These are phyloP conservation scores for Euzetes globulus DNA, from an alignment of 2,888 invertebrate genomes.

Conservation along the genomic window DNA sequence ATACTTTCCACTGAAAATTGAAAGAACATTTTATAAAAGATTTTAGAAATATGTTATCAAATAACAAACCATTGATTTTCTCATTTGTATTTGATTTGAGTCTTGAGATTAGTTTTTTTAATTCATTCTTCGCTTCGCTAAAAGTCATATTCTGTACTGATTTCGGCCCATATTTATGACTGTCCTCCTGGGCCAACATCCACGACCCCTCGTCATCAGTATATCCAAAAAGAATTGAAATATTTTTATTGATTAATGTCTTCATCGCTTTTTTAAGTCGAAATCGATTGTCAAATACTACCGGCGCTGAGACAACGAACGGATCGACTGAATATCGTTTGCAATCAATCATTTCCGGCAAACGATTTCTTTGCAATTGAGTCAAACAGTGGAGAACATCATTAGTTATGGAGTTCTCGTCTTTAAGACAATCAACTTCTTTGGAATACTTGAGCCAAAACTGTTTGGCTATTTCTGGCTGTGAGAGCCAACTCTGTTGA, in stretches of 20 bases:
- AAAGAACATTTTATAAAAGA: not conserved
- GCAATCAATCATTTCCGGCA: constrained; percentile 12
- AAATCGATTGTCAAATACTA: constrained; percentile 29
- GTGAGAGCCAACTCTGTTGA: constrained; percentile 8
- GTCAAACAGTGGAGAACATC: constrained; percentile 19
- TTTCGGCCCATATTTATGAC: constrained; percentile 12
- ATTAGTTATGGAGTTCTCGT: constrained; percentile 19
- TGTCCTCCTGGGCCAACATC: constrained; percentile 28
- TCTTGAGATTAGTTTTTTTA: not conserved
- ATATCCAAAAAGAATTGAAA: constrained; percentile 28
- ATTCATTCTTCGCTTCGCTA: not conserved
- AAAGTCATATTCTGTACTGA: not conserved
- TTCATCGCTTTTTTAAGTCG: not conserved
- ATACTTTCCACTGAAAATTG: not conserved
- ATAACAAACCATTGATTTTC: not conserved
- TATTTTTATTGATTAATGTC: not conserved
- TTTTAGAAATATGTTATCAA: not conserved
- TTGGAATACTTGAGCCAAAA: constrained; percentile 32
- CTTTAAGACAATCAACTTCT: constrained; percentile 29
- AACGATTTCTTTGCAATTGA: constrained; percentile 30
- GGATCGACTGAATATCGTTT: constrained; percentile 24
- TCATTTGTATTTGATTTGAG: not conserved
- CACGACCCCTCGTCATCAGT: constrained; percentile 35
- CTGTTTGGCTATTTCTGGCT: constrained; percentile 5
- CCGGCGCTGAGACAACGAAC: constrained; percentile 28